Base-by-base conservation (phyloP, 2,797 vertebrate species). In the Ptychadena robeensis region DNA sequence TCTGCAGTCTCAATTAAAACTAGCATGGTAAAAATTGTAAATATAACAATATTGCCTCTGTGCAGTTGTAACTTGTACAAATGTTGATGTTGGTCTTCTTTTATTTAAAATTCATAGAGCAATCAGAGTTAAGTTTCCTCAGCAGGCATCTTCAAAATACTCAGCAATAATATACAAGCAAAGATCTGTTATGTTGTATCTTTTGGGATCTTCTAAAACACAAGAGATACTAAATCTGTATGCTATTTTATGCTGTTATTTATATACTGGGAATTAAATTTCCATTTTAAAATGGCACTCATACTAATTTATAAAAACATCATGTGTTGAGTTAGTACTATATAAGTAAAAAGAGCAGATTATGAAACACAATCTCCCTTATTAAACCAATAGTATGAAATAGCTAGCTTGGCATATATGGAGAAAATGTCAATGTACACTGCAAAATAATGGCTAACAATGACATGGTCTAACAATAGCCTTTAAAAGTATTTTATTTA, bases 101-200 rank as follows among this genome's bases (percentile, higher is more conserved):
- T 61, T 70, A 38, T 67, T 70, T 61, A 14, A 79, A 34, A 79
- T 67, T 79, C 76, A 66, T 68, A 59, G 38, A n/a, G 7, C 53
- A 68, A 32, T 69, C 40, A 79, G 38, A 27, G 15, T 27, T 10
- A 10, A 69, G 22, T 25, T 59, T 79, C 68, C 66, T 69, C 77
- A 61, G 64, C 68, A 70, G 77, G 44, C 8, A 69, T 32, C 25
- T 68, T 37, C 35, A 79, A 70, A 38, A 15, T 37, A 79, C 34
- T 79, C 38, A 69, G 32, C 32, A 79, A n/a, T 53, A 59, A 59
- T 68, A 69, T 3, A 28, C 8, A 48, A 48, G 25, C 9, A n/a
- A 44, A 28, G 40, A 28, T 48, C 15, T 35, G 57, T 32, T 38
- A 35, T n/a, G n/a, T n/a, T n/a, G n/a, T n/a, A n/a, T n/a, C 31